phyloP scores from a whole-genome alignment of 2,797 vertebrate species.

The Malacoctenus gilli region DNA sequence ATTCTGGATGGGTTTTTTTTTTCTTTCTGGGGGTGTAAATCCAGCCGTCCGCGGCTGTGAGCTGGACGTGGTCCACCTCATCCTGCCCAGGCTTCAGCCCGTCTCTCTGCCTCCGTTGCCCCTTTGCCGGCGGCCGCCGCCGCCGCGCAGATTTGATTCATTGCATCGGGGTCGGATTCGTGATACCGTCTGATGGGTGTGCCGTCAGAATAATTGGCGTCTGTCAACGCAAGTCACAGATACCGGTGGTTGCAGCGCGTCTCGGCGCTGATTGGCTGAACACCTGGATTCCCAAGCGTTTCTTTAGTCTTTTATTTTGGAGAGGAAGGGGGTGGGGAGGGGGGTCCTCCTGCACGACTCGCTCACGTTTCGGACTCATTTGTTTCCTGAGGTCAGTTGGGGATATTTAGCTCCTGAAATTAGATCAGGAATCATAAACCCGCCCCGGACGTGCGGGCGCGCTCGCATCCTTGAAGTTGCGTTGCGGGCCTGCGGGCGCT shows the following conservation, averaged over 20 bases:
- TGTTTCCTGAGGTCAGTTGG: not conserved
- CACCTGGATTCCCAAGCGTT: constrained; percentile 33
- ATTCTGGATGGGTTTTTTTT: too few relatives aligned
- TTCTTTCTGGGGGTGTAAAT: constrained; percentile 21
- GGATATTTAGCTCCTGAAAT: not conserved
- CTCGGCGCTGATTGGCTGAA: constrained; percentile 44
- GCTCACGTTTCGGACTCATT: constrained; percentile 1
- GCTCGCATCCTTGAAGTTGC: constrained; percentile 24
- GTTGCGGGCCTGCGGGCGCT: constrained; percentile 41
- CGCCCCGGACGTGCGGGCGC: not conserved
- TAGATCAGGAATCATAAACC: too few relatives aligned
- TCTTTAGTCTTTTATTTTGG: too few relatives aligned
- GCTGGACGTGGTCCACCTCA: constrained; percentile 24
- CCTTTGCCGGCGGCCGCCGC: constrained; percentile 4
- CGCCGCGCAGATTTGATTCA: constrained; percentile 45
- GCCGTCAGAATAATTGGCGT: constrained; percentile 58
- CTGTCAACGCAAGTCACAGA: constrained; percentile 38
- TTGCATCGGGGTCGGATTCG: constrained; percentile 47
- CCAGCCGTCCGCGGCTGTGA: constrained; percentile 9
- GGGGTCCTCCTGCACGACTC: too few relatives aligned
- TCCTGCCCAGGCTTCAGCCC: constrained; percentile 4
- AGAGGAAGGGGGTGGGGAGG: too few relatives aligned
- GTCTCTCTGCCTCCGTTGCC: constrained; percentile 10
- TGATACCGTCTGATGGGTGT: constrained; percentile 65
- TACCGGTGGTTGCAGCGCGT: constrained; percentile 18